Evolutionary conservation across 2,113 vertebrate genomes (phyloP).

Genomic region (Percina caprodes): DNA sequence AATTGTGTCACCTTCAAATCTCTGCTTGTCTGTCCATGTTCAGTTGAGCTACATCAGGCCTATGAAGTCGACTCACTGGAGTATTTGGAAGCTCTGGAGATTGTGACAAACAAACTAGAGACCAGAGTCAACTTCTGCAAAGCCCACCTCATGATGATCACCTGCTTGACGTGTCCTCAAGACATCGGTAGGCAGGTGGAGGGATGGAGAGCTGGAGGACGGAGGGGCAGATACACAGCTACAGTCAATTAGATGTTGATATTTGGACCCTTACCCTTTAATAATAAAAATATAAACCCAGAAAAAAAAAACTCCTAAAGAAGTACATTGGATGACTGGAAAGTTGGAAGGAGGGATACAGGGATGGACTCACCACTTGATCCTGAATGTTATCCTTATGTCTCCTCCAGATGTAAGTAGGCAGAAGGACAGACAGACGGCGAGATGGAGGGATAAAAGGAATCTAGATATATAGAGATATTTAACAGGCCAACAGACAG

Average conservation of each 20-base stretch:
- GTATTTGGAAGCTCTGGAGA: slow-evolving; percentile 95
- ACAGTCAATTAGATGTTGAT: neutral
- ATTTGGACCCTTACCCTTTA: slow-evolving; percentile 4
- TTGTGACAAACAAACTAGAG: slow-evolving; percentile 93
- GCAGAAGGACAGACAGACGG: slow-evolving; percentile 22
- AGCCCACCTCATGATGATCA: slow-evolving; percentile 99
- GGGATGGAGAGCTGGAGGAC: slow-evolving; percentile 3
- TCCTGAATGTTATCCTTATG: slow-evolving; percentile 18
- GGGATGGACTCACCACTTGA: slow-evolving; percentile 20
- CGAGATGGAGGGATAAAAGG: slow-evolving; percentile 13
- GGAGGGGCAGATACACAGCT: slow-evolving; percentile 27
- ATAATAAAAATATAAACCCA: slow-evolving; percentile 13
- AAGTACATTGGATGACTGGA: slow-evolving; percentile 15
- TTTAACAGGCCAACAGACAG: slow-evolving; percentile 19
- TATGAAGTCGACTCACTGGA: slow-evolving; percentile 96
- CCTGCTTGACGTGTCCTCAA: slow-evolving; percentile 97
- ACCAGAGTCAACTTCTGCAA: slow-evolving; percentile 99
- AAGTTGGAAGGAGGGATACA: slow-evolving; percentile 12
- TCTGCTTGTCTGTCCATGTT: slow-evolving; percentile 20
- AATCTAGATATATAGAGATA: slow-evolving; percentile 6
- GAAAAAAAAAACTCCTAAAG: slow-evolving; percentile 25
- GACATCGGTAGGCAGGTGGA: slow-evolving; percentile 85
- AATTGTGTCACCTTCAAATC: neutral
- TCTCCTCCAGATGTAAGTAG: slow-evolving; percentile 38
- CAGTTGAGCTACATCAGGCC: slow-evolving; percentile 94